These are phyloP conservation scores for Tetramorium bicarinatum DNA, from an alignment of 2,888 invertebrate species.

Conservation along the genomic window DNA sequence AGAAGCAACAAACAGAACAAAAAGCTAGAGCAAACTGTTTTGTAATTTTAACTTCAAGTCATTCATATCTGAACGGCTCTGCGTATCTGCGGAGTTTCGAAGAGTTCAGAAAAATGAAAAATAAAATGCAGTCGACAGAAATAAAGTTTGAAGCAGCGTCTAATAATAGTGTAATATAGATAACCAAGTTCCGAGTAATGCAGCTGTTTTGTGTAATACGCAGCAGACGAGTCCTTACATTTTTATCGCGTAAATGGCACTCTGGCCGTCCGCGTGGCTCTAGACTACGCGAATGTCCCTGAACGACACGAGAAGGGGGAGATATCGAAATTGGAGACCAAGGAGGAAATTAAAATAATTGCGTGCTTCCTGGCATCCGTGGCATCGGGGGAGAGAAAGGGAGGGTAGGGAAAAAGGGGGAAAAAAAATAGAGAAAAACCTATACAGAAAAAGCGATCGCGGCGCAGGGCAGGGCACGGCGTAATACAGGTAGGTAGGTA, in stretches of 20 bases:
- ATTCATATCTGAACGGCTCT: background rate
- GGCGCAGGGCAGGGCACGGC: constrained; percentile 56
- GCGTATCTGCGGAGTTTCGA: background rate
- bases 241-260: constrained; percentile 25
- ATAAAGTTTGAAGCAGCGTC: background rate
- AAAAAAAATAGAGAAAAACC: constrained; percentile 40
- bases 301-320: constrained; percentile 15
- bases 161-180: constrained; percentile 8
- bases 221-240: background rate
- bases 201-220: background rate
- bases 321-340: constrained; percentile 49
- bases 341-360: constrained; percentile 42
- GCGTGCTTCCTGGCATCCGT: constrained; percentile 14
- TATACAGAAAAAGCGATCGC: constrained; percentile 37
- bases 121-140: background rate
- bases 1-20: background rate
- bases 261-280: background rate
- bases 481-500: constrained; percentile 57
- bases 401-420: background rate
- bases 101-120: background rate
- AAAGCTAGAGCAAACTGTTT: background rate
- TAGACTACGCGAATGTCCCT: constrained; percentile 22
- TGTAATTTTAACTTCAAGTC: background rate
- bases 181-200: background rate
- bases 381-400: background rate